Conservation (phyloP, 2,113 vertebrate species). For the Corapipo altera region DNA sequence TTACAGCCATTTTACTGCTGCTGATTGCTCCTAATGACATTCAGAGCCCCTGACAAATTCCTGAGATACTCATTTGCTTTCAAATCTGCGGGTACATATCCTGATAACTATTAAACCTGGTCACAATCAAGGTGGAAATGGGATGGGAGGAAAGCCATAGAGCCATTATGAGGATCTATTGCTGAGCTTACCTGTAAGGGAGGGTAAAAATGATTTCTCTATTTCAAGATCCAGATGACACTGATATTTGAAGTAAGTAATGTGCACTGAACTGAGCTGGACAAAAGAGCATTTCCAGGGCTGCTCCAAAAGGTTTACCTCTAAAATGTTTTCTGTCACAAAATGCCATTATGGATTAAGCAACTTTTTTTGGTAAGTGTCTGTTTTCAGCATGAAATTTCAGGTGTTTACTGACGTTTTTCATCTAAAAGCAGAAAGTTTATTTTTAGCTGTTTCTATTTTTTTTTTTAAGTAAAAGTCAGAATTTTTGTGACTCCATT, state of each 20-base stretch:
- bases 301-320: not conserved
- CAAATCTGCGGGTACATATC: not conserved
- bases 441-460: not conserved
- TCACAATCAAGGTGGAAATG: not conserved
- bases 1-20: not conserved
- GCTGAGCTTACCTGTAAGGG: not conserved
- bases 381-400: conserved; percentile 13
- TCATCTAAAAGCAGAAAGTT: not conserved
- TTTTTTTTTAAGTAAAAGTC: not conserved
- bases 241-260: not conserved
- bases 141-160: not conserved
- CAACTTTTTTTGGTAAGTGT: not conserved
- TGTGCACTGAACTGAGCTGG: not conserved
- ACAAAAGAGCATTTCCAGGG: not conserved
- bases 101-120: not conserved
- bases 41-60: not conserved
- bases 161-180: not conserved
- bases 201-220: not conserved
- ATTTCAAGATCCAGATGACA: not conserved
- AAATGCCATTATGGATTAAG: not conserved
- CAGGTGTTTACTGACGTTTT: not conserved
- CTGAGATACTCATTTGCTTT: not conserved
- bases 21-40: not conserved
- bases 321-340: not conserved
- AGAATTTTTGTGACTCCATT: not conserved